A percentile compares a stretch with the other conserved stretches of the same genome.
Conservation (phyloP, 1,140 invertebrate species). For the Lepidurus couesii region DNA sequence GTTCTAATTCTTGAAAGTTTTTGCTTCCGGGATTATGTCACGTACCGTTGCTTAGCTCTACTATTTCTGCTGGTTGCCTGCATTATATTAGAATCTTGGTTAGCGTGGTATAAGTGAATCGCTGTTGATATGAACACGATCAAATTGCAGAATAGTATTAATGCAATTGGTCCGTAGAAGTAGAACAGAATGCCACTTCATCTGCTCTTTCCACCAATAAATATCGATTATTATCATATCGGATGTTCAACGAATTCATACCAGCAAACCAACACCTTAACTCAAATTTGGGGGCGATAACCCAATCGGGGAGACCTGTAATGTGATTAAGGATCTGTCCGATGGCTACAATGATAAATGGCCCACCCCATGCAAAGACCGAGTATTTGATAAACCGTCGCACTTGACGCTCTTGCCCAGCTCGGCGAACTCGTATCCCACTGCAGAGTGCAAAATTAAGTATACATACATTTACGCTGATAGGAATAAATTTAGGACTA, state of each 20-base stretch:
- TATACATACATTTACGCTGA: too few relatives aligned
- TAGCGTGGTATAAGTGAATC: conserved; percentile 42
- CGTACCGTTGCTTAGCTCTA: conserved; percentile 55
- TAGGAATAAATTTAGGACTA: too few relatives aligned
- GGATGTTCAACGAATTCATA: neutral
- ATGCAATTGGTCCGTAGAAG: neutral
- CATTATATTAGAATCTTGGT: conserved; percentile 56
- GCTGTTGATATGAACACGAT: neutral
- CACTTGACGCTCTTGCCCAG: too few relatives aligned
- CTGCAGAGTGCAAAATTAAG: too few relatives aligned
- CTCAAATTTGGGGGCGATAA: conserved; percentile 55
- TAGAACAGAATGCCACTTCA: neutral
- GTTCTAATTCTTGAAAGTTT: neutral
- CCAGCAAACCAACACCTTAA: conserved; percentile 34
- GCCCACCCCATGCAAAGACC: conserved; percentile 63
- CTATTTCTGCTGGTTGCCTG: conserved; percentile 55
- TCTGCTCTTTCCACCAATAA: neutral
- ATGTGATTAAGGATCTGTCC: conserved; percentile 52
- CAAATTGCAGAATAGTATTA: neutral
- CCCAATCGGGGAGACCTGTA: conserved; percentile 47
- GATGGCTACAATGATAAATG: conserved; percentile 51
- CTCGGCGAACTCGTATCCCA: too few relatives aligned
- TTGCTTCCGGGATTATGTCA: neutral
- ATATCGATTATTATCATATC: neutral
- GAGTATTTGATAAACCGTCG: conserved; percentile 54